phyloP scores from a whole-genome alignment of 2,113 vertebrate genomes.

The Ifrita kowaldi region DNA sequence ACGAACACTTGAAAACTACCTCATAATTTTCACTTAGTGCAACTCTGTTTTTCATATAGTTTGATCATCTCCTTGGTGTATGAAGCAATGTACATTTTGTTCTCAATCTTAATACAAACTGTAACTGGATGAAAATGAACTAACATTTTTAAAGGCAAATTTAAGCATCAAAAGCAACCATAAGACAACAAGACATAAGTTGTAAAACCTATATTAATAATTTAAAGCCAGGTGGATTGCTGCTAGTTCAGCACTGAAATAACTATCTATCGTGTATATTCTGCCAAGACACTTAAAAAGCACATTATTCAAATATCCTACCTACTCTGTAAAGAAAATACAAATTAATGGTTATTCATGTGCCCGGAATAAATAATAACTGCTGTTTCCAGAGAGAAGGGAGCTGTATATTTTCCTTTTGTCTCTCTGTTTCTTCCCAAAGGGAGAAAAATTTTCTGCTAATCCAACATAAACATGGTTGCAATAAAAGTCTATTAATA shows the following conservation, averaged over 20 bases:
- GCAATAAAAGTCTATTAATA: background rate
- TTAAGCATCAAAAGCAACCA: background rate
- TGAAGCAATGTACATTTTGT: background rate
- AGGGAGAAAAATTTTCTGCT: background rate
- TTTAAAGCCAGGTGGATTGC: background rate
- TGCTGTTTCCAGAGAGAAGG: background rate
- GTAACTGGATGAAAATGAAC: background rate
- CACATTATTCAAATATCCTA: background rate
- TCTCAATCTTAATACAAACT: background rate
- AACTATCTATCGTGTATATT: background rate
- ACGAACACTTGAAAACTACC: background rate
- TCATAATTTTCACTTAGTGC: background rate
- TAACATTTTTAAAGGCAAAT: background rate
- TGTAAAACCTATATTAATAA: background rate
- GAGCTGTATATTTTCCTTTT: background rate
- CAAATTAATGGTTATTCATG: background rate
- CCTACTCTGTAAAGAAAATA: background rate
- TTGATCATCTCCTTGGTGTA: background rate
- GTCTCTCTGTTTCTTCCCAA: background rate
- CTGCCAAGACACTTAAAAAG: background rate
- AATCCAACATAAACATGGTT: background rate
- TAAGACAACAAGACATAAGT: background rate
- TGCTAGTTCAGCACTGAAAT: background rate
- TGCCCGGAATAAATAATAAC: background rate
- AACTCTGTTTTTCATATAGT: background rate